Evolutionary conservation across 2,797 vertebrate species (phyloP).

Genomic region (Thaleichthys pacificus): DNA sequence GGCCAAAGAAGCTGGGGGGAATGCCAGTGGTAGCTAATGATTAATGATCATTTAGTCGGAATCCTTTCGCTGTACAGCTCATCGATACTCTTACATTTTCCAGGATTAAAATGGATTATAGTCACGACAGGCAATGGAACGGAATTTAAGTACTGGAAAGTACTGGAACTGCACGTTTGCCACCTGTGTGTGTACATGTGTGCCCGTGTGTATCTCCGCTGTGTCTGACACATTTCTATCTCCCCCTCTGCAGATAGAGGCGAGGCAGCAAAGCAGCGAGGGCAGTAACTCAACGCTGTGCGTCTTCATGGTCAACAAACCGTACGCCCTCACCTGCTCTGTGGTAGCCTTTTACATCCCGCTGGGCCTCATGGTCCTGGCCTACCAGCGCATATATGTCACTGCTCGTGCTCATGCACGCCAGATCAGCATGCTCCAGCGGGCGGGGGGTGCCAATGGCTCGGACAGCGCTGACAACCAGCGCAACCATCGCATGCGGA

Average conservation of each 20-base stretch:
- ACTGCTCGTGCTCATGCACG: constrained; percentile 90
- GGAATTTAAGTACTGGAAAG: too few species aligned
- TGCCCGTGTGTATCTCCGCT: neutral
- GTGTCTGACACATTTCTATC: constrained; percentile 4
- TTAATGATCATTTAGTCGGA: constrained; percentile 5
- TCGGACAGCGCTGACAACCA: constrained; percentile 82
- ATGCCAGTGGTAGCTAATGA: constrained; percentile 7
- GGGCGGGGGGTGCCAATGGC: constrained; percentile 77
- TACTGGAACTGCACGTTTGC: too few species aligned
- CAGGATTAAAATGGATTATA: too few species aligned
- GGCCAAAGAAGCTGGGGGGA: neutral
- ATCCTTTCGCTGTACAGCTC: neutral
- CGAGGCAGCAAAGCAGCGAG: constrained; percentile 78
- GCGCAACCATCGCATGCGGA: constrained; percentile 91
- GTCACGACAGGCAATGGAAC: too few species aligned
- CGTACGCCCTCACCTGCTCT: constrained; percentile 95
- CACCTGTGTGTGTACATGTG: neutral
- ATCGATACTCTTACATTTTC: neutral
- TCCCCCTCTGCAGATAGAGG: constrained; percentile 79
- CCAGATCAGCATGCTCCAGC: constrained; percentile 90
- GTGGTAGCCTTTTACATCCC: constrained; percentile 99
- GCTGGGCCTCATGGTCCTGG: constrained; percentile 94
- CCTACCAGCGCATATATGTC: constrained; percentile 97
- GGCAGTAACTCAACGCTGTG: constrained; percentile 90
- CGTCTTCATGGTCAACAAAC: constrained; percentile 99